Conservation (phyloP, 23 tunicate genomes). For the Aplidium turbinatum region DNA sequence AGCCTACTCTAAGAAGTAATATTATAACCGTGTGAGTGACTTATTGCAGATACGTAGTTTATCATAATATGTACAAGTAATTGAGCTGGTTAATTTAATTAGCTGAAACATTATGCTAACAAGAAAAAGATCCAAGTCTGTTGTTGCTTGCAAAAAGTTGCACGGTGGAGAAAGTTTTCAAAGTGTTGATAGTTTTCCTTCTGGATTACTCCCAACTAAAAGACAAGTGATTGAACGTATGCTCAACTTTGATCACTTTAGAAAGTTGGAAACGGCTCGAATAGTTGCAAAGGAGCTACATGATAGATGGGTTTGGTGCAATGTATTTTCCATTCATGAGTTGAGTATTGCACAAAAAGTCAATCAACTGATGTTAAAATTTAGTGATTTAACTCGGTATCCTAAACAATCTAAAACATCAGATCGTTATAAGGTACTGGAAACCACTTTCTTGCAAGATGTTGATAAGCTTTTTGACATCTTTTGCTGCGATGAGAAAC, state of each 20-base stretch:
- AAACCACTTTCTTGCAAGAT: conserved; percentile 12
- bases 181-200: conserved; percentile 6
- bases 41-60: too few species aligned
- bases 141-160: conserved; percentile 10
- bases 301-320: conserved; percentile 21
- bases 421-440: conserved; percentile 6
- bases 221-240: conserved; percentile 16
- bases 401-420: conserved; percentile 1
- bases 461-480: conserved; percentile 17
- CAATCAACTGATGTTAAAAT: not conserved
- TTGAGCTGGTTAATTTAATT: too few species aligned
- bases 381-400: conserved; percentile 14
- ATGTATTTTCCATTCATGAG: conserved; percentile 2
- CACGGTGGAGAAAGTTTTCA: conserved; percentile 20
- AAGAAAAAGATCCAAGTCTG: conserved; percentile 17
- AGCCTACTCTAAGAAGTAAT: too few species aligned
- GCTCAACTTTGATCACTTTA: conserved; percentile 7
- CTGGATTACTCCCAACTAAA: conserved; percentile 3
- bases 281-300: conserved; percentile 17
- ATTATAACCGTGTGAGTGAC: too few species aligned
- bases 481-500: conserved; percentile 11
- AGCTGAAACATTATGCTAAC: not conserved
- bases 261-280: conserved; percentile 4
- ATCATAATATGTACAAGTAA: too few species aligned
- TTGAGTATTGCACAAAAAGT: conserved; percentile 6